Base-by-base conservation (phyloP, 1,140 invertebrate species). In the Trichogramma pretiosum region DNA sequence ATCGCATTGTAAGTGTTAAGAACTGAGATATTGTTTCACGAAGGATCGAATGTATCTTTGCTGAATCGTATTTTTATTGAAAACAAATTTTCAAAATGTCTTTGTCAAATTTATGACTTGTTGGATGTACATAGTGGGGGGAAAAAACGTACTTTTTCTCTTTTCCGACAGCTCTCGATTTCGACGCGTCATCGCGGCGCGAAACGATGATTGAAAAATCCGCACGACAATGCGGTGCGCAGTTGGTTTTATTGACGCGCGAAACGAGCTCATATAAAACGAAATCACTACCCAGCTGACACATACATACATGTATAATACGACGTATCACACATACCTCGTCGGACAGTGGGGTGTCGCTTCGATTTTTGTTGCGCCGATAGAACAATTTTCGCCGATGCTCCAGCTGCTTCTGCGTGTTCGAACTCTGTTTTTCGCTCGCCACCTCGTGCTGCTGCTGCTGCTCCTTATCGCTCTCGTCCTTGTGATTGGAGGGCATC, bases 401-500 rank as follows among this genome's bases (percentile, higher is more conserved):
- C 17, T 46, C n/a, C n/a, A n/a, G n/a, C n/a, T n/a, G n/a, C n/a
- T n/a, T n/a, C n/a, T n/a, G n/a, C n/a, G n/a, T n/a, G n/a, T n/a
- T n/a, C n/a, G n/a, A n/a, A n/a, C n/a, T n/a, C n/a, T n/a, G n/a
- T n/a, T n/a, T n/a, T n/a, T n/a, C n/a, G n/a, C n/a, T n/a, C n/a
- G n/a, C n/a, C n/a, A n/a, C n/a, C n/a, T n/a, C 32, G 8, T 41
- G 34, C 24, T 46, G 50, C 23, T 51, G 38, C 34, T 53, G 48
- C n/a, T 47, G 40, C 17, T 54, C 26, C 3, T 48, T 45, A 33
- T 52, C 18, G 10, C 39, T 23, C 5, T 59, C 51, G 17, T 60
- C 52, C 26, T 65, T 66, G 35, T 67, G 63, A 57, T 68, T 65
- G 2, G 50, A 5, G 0, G 63, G 61, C 18, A 62, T 49, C 9